phyloP scores from a whole-genome alignment of 2,113 vertebrate genomes.

The Camelus dromedarius region DNA sequence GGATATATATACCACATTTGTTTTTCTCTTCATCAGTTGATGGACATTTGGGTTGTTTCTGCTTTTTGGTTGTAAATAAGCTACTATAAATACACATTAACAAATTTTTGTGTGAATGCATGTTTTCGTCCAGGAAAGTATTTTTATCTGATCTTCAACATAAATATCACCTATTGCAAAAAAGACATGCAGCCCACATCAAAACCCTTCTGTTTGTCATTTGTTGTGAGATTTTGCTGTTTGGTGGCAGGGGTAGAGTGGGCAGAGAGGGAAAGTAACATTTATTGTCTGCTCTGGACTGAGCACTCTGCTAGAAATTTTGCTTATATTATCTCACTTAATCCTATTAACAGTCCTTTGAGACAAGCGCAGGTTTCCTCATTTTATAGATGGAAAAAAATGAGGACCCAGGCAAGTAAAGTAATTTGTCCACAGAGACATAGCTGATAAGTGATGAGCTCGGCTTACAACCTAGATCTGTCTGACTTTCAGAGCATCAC shows the following conservation, averaged over 20 bases:
- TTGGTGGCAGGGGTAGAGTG: background rate
- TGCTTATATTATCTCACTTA: background rate
- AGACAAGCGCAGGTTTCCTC: background rate
- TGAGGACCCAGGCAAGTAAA: background rate
- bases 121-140: background rate
- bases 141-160: constrained; percentile 23
- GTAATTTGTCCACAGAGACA: background rate
- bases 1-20: background rate
- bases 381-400: constrained; percentile 35
- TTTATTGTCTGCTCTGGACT: background rate
- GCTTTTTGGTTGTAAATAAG: background rate
- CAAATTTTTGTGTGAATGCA: constrained; percentile 1
- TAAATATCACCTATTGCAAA: background rate
- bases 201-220: constrained; percentile 38
- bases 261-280: background rate
- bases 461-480: background rate
- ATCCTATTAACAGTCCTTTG: background rate
- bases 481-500: background rate
- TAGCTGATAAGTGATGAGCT: background rate
- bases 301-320: background rate
- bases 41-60: background rate
- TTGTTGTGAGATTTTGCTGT: background rate
- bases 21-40: background rate
- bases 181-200: background rate
- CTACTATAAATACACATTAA: background rate